Conservation (phyloP, 2,797 vertebrate genomes). For the Pristis pectinata region DNA sequence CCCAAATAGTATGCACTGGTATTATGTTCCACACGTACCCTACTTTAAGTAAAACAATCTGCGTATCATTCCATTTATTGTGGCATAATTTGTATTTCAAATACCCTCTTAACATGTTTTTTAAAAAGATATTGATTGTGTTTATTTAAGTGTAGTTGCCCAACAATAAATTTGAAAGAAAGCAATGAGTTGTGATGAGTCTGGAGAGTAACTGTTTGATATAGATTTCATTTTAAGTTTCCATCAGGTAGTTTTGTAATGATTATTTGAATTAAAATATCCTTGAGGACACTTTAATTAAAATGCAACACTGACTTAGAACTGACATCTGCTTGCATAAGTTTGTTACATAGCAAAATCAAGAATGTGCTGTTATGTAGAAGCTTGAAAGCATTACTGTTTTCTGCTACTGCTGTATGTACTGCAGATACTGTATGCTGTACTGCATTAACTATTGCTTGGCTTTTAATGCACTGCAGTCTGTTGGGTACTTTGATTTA, state of each 20-base stretch:
- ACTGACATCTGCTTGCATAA: constrained; percentile 12
- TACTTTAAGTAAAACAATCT: neutral
- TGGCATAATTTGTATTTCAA: constrained; percentile 2
- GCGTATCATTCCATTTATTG: neutral
- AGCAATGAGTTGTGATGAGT: constrained; percentile 5
- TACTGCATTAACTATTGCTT: constrained; percentile 38
- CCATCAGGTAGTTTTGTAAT: constrained; percentile 32
- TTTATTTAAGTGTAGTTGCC: neutral
- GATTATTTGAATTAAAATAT: constrained; percentile 26
- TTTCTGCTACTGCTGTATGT: constrained; percentile 19
- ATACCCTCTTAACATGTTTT: neutral
- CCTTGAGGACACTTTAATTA: constrained; percentile 17
- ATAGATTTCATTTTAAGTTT: constrained; percentile 4
- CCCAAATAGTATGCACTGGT: neutral
- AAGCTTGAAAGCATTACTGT: constrained; percentile 30
- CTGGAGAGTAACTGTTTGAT: neutral
- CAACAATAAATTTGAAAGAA: constrained; percentile 16
- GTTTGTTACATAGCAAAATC: constrained; percentile 23
- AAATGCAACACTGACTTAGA: constrained; percentile 28
- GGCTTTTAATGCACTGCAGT: constrained; percentile 36
- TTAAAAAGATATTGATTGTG: constrained; percentile 17
- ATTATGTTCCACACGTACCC: neutral
- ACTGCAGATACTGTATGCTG: constrained; percentile 25
- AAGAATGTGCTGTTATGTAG: constrained; percentile 29
- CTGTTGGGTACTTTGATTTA: constrained; percentile 15